Evolutionary conservation across 2,888 invertebrate species (phyloP), one percentile per base, ranked within the genome.

Genomic region (Opisthograptis luteolata): DNA sequence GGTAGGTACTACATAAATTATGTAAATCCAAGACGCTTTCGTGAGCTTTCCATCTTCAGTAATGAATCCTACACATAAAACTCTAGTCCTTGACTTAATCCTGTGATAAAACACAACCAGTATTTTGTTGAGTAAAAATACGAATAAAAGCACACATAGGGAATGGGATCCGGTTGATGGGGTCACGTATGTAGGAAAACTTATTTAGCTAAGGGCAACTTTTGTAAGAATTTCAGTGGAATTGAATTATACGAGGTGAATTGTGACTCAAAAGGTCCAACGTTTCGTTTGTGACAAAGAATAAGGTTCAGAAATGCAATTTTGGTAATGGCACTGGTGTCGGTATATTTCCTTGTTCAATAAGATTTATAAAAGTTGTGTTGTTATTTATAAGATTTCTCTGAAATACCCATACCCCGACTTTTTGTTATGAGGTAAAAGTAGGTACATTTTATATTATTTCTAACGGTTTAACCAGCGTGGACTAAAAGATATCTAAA

Each of bases 161-260:
- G 63, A 67, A 39, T 55, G 76, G 74, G 76, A 73, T 66, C 54
- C 60, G 68, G 63, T 9, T 79, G 81, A 82, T 82, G 85, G 82
- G 82, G 76, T 85, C 87, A 88, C 88, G 88, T 87, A 79, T 72
- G 51, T 87, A 79, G 72, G 51, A 66, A 78, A 86, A 83, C 71
- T 85, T 86, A 84, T 87, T 88, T 88, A 87, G 78, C 72, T 60
- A 76, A 76, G 72, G 74, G 72, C 70, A 68, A 68, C 68, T 68
- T 64, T 63, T 66, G 65, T 59, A 56, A 69, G 67, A 75, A 77
- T 77, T 80, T 75, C 64, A 69, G 63, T 71, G 62, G 64, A 80
- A 83, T 73, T 72, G 66, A 72, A 74, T 73, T 68, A 63, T 64
- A 66, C 59, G 63, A 65, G 57, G 54, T 58, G 61, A 70, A 66